Evolutionary conservation across 2,113 vertebrate genomes (phyloP).

Genomic region (Struthio camelus): DNA sequence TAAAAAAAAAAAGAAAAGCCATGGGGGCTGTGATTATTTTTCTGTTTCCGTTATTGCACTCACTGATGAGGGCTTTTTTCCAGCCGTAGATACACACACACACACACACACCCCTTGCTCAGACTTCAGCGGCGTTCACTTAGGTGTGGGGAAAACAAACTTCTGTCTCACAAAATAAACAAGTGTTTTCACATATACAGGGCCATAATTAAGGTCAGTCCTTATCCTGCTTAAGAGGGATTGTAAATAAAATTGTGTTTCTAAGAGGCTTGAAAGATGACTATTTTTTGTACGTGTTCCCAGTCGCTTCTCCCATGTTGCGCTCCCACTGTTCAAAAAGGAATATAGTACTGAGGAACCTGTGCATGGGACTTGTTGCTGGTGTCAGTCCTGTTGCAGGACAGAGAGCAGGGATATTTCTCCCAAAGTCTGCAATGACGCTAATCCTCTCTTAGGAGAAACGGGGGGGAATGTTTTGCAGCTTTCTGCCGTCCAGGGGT

Average conservation of each 20-base stretch:
- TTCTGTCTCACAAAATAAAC: rapidly evolving
- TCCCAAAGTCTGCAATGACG: neutral
- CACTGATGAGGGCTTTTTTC: neutral
- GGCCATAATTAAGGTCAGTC: neutral
- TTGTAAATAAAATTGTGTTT: neutral
- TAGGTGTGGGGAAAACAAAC: neutral
- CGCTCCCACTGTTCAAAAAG: neutral
- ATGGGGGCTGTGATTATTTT: neutral
- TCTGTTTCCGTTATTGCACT: neutral
- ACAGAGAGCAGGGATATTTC: rapidly evolving
- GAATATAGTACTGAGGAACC: neutral
- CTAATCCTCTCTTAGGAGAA: neutral
- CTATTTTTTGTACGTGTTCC: rapidly evolving
- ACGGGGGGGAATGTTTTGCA: rapidly evolving
- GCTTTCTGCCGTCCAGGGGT: neutral
- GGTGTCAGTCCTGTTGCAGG: neutral
- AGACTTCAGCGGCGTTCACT: neutral
- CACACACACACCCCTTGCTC: rapidly evolving
- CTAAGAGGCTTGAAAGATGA: neutral
- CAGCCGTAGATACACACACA: neutral
- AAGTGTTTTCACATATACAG: neutral
- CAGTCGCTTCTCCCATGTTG: rapidly evolving
- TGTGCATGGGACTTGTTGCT: rapidly evolving
- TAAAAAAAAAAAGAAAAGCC: neutral
- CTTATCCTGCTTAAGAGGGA: neutral